A percentile compares a stretch with the other conserved stretches of the same genome.
These are phyloP conservation scores for Hirtodrosophila trivittata DNA, from an alignment of 2,888 invertebrate species.

Conservation along the genomic window DNA sequence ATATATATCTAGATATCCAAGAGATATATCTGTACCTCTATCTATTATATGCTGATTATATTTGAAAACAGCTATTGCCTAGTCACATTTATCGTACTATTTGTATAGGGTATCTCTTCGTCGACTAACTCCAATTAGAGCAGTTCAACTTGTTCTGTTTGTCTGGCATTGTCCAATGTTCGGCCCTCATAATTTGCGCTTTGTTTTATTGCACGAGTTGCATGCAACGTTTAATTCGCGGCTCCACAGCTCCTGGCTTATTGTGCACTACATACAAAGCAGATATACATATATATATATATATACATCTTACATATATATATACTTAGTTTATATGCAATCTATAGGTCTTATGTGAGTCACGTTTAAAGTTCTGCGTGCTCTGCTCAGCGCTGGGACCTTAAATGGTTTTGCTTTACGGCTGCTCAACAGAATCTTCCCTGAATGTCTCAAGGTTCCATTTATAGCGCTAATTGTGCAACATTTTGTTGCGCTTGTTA, in stretches of 20 bases:
- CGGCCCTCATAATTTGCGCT: conserved; percentile 73
- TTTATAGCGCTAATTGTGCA: conserved; percentile 75
- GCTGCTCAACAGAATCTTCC: conserved; percentile 12
- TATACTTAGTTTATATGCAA: not conserved
- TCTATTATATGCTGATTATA: no score
- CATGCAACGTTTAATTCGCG: conserved; percentile 65
- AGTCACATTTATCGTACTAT: no score
- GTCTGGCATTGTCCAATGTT: conserved; percentile 39
- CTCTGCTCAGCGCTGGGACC: conserved; percentile 45
- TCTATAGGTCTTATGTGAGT: conserved; percentile 57
- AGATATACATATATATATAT: conserved; percentile 2
- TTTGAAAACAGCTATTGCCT: no score
- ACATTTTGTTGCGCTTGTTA: conserved; percentile 74
- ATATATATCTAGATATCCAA: no score
- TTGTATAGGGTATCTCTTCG: conserved; percentile 8
- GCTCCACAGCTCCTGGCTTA: conserved; percentile 15
- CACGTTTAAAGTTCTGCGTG: conserved; percentile 70
- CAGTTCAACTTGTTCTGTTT: conserved; percentile 28
- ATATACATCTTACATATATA: not conserved
- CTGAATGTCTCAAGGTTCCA: conserved; percentile 50
- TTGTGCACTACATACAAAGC: conserved; percentile 32
- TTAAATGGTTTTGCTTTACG: conserved; percentile 59
- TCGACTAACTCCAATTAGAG: conserved; percentile 7
- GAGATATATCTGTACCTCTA: no score
- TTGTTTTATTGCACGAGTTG: conserved; percentile 66